phyloP scores from a whole-genome alignment of 2,888 invertebrate species.

The Oscheius onirici region DNA sequence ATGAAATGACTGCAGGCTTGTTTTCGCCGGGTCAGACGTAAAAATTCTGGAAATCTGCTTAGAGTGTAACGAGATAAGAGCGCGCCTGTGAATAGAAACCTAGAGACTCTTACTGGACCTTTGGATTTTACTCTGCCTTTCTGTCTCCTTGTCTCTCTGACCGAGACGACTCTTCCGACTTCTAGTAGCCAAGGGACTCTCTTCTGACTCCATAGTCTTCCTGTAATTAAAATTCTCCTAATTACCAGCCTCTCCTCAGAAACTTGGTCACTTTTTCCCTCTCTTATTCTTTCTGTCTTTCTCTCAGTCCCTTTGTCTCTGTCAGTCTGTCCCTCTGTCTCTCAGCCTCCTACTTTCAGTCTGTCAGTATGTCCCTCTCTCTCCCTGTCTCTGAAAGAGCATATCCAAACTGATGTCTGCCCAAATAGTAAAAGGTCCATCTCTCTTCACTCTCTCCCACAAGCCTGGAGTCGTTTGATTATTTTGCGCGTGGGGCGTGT shows the following conservation, averaged over 20 bases:
- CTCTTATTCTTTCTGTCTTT: constrained; percentile 17
- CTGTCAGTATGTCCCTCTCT: constrained; percentile 15
- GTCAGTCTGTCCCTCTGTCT: constrained; percentile 2
- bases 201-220: constrained; percentile 17
- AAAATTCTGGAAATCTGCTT: no score
- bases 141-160: not conserved
- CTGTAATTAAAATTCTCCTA: constrained; percentile 16
- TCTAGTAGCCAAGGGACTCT: not conserved
- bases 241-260: constrained; percentile 24
- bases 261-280: constrained; percentile 32
- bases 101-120: not conserved
- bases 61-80: no score
- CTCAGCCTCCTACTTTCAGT: constrained; percentile 7
- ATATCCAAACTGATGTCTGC: constrained; percentile 18
- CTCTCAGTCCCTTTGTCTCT: constrained; percentile 28
- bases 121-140: not conserved
- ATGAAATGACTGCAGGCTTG: no score
- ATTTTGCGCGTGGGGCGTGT: constrained; percentile 26
- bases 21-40: no score
- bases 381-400: constrained; percentile 22
- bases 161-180: not conserved
- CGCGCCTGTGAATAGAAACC: not conserved
- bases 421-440: constrained; percentile 15
- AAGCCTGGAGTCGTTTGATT: constrained; percentile 12
- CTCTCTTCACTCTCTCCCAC: no score